Conservation (phyloP, 2,113 vertebrate species). For the Paracyprichromis sp. region DNA sequence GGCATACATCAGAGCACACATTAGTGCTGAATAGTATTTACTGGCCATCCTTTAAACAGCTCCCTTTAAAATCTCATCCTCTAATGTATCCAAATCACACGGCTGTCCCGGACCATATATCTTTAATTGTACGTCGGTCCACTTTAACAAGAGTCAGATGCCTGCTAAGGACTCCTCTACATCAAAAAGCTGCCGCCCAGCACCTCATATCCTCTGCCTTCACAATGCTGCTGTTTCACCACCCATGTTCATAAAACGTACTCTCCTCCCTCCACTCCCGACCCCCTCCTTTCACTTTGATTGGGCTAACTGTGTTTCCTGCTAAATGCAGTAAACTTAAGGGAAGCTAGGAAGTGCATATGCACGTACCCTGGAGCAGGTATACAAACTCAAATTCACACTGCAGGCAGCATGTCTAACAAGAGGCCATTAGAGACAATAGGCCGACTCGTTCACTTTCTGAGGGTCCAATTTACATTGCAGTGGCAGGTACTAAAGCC, state of each 20-base stretch:
- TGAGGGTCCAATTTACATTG: slow-evolving; percentile 60
- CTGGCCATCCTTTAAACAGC: slow-evolving; percentile 48
- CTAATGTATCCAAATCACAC: slow-evolving; percentile 70
- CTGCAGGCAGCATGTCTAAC: slow-evolving; percentile 48
- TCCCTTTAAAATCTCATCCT: slow-evolving; percentile 67
- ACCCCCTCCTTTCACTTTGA: slow-evolving; percentile 61
- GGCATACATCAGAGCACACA: slow-evolving; percentile 8
- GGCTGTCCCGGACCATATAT: slow-evolving; percentile 60
- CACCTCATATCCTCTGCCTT: slow-evolving; percentile 61
- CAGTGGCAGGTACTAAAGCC: slow-evolving; percentile 54
- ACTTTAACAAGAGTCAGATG: slow-evolving; percentile 67
- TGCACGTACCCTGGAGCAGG: slow-evolving; percentile 39
- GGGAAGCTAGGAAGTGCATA: slow-evolving; percentile 44
- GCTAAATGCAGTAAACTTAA: slow-evolving; percentile 65
- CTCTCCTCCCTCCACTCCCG: background rate
- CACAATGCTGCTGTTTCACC: slow-evolving; percentile 62
- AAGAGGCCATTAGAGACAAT: slow-evolving; percentile 66
- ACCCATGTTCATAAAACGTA: slow-evolving; percentile 64
- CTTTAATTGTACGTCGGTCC: slow-evolving; percentile 52
- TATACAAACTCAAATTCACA: slow-evolving; percentile 54
- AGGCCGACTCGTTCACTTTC: slow-evolving; percentile 68
- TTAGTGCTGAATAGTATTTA: slow-evolving; percentile 56
- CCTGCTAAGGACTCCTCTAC: slow-evolving; percentile 40
- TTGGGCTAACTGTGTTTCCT: slow-evolving; percentile 72
- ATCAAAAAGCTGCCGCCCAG: slow-evolving; percentile 64